Conservation (phyloP, 2,888 invertebrate genomes). For the Brachypalpus laphriformis region DNA sequence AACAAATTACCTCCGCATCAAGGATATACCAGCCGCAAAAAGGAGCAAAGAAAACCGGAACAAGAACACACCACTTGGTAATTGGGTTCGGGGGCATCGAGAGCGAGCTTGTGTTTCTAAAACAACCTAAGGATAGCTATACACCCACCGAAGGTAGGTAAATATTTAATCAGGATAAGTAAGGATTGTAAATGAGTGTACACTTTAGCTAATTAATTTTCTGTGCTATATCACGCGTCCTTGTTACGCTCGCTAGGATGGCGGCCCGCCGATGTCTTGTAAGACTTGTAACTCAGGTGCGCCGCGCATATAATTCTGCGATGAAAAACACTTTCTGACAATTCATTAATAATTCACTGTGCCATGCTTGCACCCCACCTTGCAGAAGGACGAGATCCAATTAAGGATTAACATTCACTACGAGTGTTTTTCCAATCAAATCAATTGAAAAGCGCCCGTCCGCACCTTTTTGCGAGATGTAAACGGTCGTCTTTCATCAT, state of each 20-base stretch:
- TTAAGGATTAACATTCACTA: conserved; percentile 74
- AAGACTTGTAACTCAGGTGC: conserved; percentile 41
- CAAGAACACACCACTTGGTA: conserved; percentile 40
- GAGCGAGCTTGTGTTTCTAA: conserved; percentile 4
- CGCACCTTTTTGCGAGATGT: conserved; percentile 25
- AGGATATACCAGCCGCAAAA: conserved; percentile 23
- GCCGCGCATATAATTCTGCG: conserved; percentile 13
- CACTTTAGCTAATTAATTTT: conserved; percentile 74
- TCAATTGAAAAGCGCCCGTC: conserved; percentile 63
- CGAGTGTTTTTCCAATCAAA: conserved; percentile 67
- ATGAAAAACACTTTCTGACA: conserved; percentile 54
- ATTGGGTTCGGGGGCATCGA: conserved; percentile 40
- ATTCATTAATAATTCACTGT: conserved; percentile 68
- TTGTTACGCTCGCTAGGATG: neutral
- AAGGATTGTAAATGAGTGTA: conserved; percentile 72
- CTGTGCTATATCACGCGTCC: conserved; percentile 26
- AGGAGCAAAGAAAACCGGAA: conserved; percentile 15
- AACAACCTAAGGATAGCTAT: conserved; percentile 1
- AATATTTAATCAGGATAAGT: conserved; percentile 74
- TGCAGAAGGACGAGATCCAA: conserved; percentile 45
- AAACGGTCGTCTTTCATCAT: conserved; percentile 40
- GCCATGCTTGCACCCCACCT: neutral
- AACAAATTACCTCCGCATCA: conserved; percentile 6
- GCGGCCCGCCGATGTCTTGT: neutral
- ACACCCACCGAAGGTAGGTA: conserved; percentile 28